Conservation (phyloP, 2,797 vertebrate species). For the Artibeus jamaicensis region DNA sequence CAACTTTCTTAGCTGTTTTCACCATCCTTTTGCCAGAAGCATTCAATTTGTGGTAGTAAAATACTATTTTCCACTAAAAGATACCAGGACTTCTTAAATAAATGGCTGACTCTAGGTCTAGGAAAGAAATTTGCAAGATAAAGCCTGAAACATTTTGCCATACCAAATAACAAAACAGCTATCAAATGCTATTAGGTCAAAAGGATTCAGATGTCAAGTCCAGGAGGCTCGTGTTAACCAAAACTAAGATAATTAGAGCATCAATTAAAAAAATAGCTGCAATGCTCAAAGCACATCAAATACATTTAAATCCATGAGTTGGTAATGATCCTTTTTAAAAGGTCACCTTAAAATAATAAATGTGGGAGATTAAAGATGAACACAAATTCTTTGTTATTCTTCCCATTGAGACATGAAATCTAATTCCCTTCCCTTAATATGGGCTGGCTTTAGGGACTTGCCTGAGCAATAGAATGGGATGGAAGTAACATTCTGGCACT, state of each 20-base stretch:
- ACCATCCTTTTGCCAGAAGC: not conserved
- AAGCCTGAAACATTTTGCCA: not conserved
- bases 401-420: not conserved
- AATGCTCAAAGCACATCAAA: not conserved
- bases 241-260: not conserved
- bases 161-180: not conserved
- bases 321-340: not conserved
- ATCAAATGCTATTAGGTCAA: not conserved
- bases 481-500: not conserved
- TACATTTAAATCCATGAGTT: not conserved
- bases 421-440: not conserved
- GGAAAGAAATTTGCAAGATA: not conserved
- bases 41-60: not conserved
- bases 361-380: not conserved
- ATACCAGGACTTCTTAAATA: not conserved
- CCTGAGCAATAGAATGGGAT: not conserved
- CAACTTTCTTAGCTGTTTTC: slow-evolving; percentile 34
- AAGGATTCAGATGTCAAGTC: not conserved
- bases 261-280: not conserved
- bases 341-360: not conserved
- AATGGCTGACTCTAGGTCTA: not conserved
- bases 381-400: slow-evolving; percentile 20
- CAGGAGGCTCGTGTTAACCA: not conserved
- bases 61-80: slow-evolving; percentile 27
- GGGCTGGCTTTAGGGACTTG: not conserved